Conservation (phyloP, 2,888 invertebrate genomes). For the Cryptus armator region DNA sequence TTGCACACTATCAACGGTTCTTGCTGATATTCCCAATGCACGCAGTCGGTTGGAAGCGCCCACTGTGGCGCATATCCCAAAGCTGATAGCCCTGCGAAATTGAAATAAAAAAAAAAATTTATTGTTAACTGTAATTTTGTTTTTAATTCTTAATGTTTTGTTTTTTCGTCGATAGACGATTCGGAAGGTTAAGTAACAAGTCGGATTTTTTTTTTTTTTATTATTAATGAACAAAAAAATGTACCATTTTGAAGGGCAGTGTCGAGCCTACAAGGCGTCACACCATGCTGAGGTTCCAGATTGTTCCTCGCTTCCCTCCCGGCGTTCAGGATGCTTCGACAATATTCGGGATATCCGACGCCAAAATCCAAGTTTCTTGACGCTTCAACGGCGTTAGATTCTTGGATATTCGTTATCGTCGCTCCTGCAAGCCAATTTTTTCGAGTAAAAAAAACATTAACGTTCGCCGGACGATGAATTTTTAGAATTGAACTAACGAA, state of each 20-base stretch:
- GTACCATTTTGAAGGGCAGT: conserved; percentile 79
- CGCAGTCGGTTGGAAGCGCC: conserved; percentile 80
- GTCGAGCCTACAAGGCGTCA: conserved; percentile 73
- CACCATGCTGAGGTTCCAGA: conserved; percentile 76
- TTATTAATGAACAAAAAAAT: no score
- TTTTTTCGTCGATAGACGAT: no score
- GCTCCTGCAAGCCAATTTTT: conserved; percentile 70
- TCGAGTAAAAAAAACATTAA: conserved; percentile 28
- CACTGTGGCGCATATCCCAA: conserved; percentile 81
- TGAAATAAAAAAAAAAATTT: not conserved
- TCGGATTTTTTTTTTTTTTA: no score
- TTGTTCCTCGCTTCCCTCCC: conserved; percentile 62
- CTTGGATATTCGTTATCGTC: conserved; percentile 60
- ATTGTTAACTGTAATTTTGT: not conserved
- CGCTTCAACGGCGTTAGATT: conserved; percentile 58
- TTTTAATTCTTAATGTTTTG: not conserved
- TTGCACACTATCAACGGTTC: conserved; percentile 79
- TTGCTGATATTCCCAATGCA: conserved; percentile 77
- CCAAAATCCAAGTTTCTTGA: conserved; percentile 56
- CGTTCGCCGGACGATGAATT: not conserved
- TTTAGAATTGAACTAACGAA: not conserved
- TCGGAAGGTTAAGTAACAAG: not conserved
- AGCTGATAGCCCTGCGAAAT: conserved; percentile 76
- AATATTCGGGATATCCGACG: conserved; percentile 63
- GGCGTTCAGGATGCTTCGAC: conserved; percentile 60